phyloP scores from a whole-genome alignment of 2,797 vertebrate species.

The Pithecia hirsuta region DNA sequence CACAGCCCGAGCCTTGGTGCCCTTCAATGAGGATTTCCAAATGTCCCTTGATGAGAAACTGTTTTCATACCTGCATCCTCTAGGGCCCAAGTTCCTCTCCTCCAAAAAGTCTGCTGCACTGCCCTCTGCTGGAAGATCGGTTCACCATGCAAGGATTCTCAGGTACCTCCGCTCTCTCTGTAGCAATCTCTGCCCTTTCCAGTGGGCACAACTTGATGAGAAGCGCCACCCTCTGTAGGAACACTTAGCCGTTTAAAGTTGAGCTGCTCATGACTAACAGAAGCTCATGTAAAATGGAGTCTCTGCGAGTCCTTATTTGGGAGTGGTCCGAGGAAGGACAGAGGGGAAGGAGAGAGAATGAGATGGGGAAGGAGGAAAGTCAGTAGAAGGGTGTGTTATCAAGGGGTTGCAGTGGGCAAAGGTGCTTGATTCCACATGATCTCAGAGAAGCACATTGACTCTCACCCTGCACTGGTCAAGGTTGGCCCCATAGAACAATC shows the following conservation, averaged over 20 bases:
- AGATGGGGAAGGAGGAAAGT: neutral
- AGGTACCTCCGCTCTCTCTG: neutral
- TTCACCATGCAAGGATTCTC: neutral
- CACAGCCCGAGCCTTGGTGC: accelerated
- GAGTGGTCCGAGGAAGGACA: neutral
- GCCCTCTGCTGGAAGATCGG: neutral
- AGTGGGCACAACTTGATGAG: neutral
- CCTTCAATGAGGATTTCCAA: neutral
- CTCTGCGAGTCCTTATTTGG: neutral
- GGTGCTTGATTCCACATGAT: neutral
- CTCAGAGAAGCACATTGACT: neutral
- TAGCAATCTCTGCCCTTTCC: neutral
- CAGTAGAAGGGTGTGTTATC: neutral
- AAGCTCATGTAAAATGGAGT: neutral
- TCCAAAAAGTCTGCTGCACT: neutral
- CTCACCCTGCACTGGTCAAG: neutral
- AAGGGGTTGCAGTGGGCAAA: neutral
- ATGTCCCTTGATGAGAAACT: neutral
- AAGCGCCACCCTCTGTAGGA: neutral
- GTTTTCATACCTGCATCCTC: neutral
- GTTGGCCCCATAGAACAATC: neutral
- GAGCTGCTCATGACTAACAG: neutral
- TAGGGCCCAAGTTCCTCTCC: neutral
- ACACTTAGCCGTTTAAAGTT: neutral
- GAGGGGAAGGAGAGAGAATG: neutral